phyloP scores from a whole-genome alignment of 2,113 vertebrate species.

The Chaetura pelagica region DNA sequence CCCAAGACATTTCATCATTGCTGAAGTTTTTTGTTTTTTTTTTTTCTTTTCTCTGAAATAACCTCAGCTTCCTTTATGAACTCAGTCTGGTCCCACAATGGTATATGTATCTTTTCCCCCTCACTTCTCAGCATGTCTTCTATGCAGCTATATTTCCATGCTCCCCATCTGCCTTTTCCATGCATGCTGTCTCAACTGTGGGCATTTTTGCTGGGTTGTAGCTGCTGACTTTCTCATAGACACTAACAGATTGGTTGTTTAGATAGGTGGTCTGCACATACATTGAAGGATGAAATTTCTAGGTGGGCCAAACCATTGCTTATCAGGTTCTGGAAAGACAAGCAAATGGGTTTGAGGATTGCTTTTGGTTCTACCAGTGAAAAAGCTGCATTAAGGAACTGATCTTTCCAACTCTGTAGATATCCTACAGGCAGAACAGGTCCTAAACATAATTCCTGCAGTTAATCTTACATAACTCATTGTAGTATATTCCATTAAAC shows the following conservation, averaged over 20 bases:
- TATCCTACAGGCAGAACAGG: neutral
- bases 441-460: neutral
- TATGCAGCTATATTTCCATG: neutral
- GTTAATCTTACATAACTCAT: neutral
- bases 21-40: neutral
- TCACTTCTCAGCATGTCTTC: neutral
- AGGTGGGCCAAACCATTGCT: neutral
- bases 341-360: neutral
- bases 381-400: neutral
- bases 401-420: neutral
- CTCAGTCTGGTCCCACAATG: neutral
- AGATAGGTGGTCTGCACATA: neutral
- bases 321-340: neutral
- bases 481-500: neutral
- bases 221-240: neutral
- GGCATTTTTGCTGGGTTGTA: neutral
- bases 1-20: neutral
- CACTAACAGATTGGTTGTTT: neutral
- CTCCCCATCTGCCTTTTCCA: neutral
- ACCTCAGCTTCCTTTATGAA: neutral
- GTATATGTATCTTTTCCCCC: accelerated
- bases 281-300: neutral
- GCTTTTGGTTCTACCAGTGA: neutral
- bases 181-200: neutral
- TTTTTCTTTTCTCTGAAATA: neutral